A percentile compares a stretch with the other conserved stretches of the same genome.
Evolutionary conservation across 2,113 vertebrate genomes (phyloP).

Genomic region (Rhinoptilus africanus): DNA sequence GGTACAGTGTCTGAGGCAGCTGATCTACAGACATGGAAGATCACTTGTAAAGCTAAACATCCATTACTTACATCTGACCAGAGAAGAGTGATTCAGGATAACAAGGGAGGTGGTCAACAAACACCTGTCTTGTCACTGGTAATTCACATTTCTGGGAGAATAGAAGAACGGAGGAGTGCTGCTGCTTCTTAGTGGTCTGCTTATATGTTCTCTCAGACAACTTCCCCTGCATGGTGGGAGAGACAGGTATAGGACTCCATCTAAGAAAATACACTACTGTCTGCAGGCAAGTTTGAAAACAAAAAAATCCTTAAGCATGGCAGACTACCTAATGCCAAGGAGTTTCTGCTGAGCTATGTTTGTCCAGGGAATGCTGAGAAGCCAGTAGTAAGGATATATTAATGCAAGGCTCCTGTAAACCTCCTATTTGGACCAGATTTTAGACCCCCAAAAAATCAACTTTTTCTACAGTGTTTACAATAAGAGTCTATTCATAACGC

Average conservation of each 20-base stretch:
- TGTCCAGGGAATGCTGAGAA: conserved; percentile 1
- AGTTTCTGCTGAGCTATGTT: background rate
- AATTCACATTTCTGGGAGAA: conserved; percentile 15
- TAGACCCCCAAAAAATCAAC: rapidly evolving
- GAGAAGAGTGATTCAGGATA: background rate
- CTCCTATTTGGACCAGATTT: background rate
- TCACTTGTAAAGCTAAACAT: background rate
- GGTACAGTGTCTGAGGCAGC: background rate
- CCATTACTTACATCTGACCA: background rate
- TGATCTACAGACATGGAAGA: background rate
- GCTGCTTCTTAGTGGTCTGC: background rate
- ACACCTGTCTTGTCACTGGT: background rate
- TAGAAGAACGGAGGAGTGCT: conserved; percentile 1
- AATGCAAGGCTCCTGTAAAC: background rate
- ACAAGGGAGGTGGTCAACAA: background rate
- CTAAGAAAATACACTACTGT: background rate
- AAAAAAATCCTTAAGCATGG: background rate
- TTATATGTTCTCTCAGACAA: background rate
- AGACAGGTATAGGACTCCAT: background rate
- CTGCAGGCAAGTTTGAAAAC: background rate
- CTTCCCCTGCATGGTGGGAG: background rate
- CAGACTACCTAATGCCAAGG: background rate
- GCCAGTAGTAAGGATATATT: background rate
- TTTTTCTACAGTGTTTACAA: background rate
- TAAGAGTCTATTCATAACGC: background rate